Percentiles rank a stretch among this genome's conserved stretches.
phyloP scores from a whole-genome alignment of 2,797 vertebrate species.

The Chromobotia macracanthus region DNA sequence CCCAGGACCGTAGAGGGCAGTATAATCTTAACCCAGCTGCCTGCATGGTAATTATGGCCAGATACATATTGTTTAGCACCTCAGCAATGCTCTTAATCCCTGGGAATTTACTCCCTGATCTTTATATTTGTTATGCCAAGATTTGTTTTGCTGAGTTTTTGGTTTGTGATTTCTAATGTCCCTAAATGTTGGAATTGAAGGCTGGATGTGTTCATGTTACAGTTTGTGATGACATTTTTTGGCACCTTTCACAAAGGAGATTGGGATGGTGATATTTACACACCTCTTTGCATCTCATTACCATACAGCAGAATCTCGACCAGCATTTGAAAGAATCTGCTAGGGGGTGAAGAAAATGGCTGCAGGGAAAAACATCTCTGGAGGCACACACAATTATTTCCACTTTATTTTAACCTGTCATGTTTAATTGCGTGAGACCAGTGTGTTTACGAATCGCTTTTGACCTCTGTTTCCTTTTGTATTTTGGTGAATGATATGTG shows the following conservation, averaged over 20 bases:
- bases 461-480: slow-evolving; percentile 65
- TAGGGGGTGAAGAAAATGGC: slow-evolving; percentile 76
- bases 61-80: slow-evolving; percentile 61
- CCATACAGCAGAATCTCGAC: slow-evolving; percentile 65
- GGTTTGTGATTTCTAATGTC: slow-evolving; percentile 71
- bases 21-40: slow-evolving; percentile 37
- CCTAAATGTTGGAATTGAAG: slow-evolving; percentile 69
- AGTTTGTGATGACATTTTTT: slow-evolving; percentile 68
- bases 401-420: slow-evolving; percentile 81
- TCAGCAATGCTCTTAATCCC: slow-evolving; percentile 70
- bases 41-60: slow-evolving; percentile 37
- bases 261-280: slow-evolving; percentile 61
- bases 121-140: slow-evolving; percentile 82
- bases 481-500: slow-evolving; percentile 53
- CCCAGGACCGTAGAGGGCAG: slow-evolving; percentile 44
- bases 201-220: slow-evolving; percentile 72
- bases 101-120: slow-evolving; percentile 78
- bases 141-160: slow-evolving; percentile 64
- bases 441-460: slow-evolving; percentile 65
- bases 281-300: slow-evolving; percentile 78
- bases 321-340: slow-evolving; percentile 76
- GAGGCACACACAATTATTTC: slow-evolving; percentile 79
- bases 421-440: slow-evolving; percentile 78
- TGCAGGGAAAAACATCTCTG: slow-evolving; percentile 74
- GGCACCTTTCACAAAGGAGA: slow-evolving; percentile 45